A percentile compares a stretch with the other conserved stretches of the same genome.
Evolutionary conservation across 2,113 vertebrate species (phyloP).

Genomic region (Brienomyrus brachyistius): DNA sequence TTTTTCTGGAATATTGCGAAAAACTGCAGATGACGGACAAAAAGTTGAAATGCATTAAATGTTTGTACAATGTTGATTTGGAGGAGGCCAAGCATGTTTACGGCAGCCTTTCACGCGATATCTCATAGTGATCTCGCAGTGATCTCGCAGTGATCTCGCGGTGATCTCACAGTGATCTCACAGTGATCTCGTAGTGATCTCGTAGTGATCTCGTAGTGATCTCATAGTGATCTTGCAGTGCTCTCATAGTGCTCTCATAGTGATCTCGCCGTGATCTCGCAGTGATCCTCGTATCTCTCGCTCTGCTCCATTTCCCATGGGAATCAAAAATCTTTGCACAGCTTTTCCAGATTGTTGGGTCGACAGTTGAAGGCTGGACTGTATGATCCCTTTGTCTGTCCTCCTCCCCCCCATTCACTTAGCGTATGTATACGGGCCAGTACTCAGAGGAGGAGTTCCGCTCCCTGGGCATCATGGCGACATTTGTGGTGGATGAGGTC

Average conservation of each 20-base stretch:
- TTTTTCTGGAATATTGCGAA: not conserved
- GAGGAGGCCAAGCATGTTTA: not conserved
- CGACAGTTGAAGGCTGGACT: not conserved
- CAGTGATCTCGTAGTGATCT: not conserved
- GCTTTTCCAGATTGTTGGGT: not conserved
- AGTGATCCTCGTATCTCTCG: not conserved
- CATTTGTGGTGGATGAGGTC: slow-evolving; percentile 60
- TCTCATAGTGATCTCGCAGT: no score
- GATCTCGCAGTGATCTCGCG: not conserved
- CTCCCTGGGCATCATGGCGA: slow-evolving; percentile 56
- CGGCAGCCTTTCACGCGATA: not conserved
- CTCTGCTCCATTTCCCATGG: not conserved
- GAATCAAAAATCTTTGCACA: not conserved
- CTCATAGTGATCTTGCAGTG: not conserved
- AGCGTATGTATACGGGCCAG: slow-evolving; percentile 55
- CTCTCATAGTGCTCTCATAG: not conserved
- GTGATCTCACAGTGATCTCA: not conserved
- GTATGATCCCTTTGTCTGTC: not conserved
- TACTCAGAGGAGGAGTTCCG: slow-evolving; percentile 61
- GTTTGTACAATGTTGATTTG: not conserved
- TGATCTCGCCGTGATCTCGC: no score
- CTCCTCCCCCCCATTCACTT: not conserved
- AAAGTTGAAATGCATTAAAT: not conserved
- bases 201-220: not conserved
- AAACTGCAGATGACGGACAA: not conserved